Conservation (phyloP, 2,888 invertebrate genomes). For the Sabellastarte sp. region DNA sequence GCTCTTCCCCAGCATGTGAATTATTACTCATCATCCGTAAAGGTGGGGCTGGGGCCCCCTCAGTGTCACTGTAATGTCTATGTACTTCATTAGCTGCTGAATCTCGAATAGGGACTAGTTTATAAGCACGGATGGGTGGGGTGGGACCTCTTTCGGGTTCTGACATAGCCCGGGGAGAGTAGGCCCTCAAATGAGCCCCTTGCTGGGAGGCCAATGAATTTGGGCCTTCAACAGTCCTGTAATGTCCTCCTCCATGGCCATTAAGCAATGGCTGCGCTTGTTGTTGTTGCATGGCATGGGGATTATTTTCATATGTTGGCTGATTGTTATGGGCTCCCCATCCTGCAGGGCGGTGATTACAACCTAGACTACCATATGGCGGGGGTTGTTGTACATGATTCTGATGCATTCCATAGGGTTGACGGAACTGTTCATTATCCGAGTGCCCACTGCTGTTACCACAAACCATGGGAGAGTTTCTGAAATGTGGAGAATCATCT, state of each 20-base stretch:
- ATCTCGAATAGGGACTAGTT: slow-evolving; percentile 28
- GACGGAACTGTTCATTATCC: slow-evolving; percentile 1
- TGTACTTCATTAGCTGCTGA: slow-evolving; percentile 7
- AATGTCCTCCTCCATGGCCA: background rate
- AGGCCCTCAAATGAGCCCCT: slow-evolving; percentile 7
- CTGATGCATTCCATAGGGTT: background rate
- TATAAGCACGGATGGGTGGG: slow-evolving; percentile 28
- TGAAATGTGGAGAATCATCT: too few species aligned
- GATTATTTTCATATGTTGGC: too few species aligned
- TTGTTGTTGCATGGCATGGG: background rate
- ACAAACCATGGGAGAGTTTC: background rate
- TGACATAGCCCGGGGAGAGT: slow-evolving; percentile 28
- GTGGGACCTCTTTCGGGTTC: slow-evolving; percentile 38
- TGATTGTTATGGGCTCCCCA: background rate
- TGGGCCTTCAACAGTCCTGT: background rate
- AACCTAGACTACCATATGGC: too few species aligned
- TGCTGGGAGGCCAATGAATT: too few species aligned
- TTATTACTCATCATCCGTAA: too few species aligned
- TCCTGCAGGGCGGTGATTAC: background rate
- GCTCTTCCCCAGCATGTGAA: slow-evolving; percentile 4
- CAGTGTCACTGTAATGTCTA: slow-evolving; percentile 31
- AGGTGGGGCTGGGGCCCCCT: slow-evolving; percentile 33
- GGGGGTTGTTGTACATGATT: too few species aligned
- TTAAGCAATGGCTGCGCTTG: background rate
- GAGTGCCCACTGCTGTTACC: background rate